These are phyloP conservation scores for Platorchestia sp. DNA, from an alignment of 1,140 invertebrate genomes.

Conservation along the genomic window DNA sequence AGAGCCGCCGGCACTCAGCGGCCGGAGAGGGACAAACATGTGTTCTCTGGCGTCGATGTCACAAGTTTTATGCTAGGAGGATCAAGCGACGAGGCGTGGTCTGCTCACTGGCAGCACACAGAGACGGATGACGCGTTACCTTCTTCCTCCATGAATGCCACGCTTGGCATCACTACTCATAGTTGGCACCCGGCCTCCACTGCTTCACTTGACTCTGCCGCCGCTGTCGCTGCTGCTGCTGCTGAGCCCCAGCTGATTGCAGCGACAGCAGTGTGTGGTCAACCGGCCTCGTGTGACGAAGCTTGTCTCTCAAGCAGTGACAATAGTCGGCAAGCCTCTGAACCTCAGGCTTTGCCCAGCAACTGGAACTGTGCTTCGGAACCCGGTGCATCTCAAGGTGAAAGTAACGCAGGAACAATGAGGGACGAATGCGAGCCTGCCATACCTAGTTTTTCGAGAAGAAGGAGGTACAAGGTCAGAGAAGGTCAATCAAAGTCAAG, in stretches of 20 bases:
- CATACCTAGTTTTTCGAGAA: constrained; percentile 29
- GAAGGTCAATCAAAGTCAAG: constrained; percentile 52
- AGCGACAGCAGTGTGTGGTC: constrained; percentile 48
- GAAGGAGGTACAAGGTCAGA: constrained; percentile 46
- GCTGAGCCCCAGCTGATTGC: constrained; percentile 30
- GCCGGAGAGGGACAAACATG: not conserved
- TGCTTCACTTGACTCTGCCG: constrained; percentile 20
- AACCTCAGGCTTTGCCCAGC: not conserved
- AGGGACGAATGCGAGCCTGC: constrained; percentile 31
- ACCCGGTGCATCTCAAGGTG: not conserved
- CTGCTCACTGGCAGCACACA: not conserved
- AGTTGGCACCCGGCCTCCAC: constrained; percentile 29
- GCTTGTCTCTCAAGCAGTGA: constrained; percentile 30
- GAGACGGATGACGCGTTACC: not conserved
- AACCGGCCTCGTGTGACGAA: constrained; percentile 40
- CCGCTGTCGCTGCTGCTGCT: not conserved
- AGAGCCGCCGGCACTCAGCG: not conserved
- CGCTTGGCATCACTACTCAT: constrained; percentile 45
- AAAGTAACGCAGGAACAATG: not conserved
- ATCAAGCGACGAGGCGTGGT: constrained; percentile 15
- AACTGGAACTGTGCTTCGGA: not conserved
- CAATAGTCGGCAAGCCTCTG: not conserved
- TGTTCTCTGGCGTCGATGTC: not conserved
- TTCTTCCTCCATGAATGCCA: constrained; percentile 32
- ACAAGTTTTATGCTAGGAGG: not conserved